Evolutionary conservation across 2,888 invertebrate species (phyloP), one percentile per base, ranked within the genome.

Genomic region (Amphiduros pacificus): DNA sequence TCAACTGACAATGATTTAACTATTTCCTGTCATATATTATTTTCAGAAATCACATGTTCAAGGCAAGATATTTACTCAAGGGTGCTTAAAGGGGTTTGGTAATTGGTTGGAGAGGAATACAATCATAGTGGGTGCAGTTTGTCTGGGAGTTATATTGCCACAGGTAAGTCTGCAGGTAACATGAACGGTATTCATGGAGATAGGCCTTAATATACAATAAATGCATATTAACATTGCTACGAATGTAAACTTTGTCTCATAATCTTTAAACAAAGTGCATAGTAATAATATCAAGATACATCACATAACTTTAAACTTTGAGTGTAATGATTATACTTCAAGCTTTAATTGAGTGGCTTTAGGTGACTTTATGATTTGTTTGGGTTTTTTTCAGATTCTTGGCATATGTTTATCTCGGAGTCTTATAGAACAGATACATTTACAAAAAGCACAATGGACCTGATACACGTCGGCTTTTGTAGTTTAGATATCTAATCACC

Each of bases 41-140:
- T 31, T 36, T 11, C 62, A 59, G 62, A 36, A 27, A 14, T n/a
- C 54, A 9, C 52, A 24, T 27, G 60, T 36, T 69, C 72, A 3
- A 70, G 75, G 36, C 64, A 71, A 29, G 59, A 77, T 80, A n/a
- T 73, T 78, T 61, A 74, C 66, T 11, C 63, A 66, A 5, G 80
- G 80, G 1, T 80, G 80, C 66, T 59, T 80, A 28, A 75, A 76
- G 55, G 76, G 75, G 5, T 71, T 80, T 4, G 76, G 77, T 0
- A 64, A 64, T 11, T 79, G 77, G 74, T 71, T 80, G 9, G 75
- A 78, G 53, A 62, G 67, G 2, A 74, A 80, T 64, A 73, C 75
- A 2, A 60, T 79, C 22, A 68, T 76, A 1, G 64, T 79, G n/a
- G 79, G 78, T 0, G 80, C 75, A 0, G 66, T 74, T 26, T 60